Percentiles rank a stretch among this genome's conserved stretches.
Conservation (phyloP, 30 jellyfish, hydroid and myxozoan genomes). For the Aurelia sp. region DNA sequence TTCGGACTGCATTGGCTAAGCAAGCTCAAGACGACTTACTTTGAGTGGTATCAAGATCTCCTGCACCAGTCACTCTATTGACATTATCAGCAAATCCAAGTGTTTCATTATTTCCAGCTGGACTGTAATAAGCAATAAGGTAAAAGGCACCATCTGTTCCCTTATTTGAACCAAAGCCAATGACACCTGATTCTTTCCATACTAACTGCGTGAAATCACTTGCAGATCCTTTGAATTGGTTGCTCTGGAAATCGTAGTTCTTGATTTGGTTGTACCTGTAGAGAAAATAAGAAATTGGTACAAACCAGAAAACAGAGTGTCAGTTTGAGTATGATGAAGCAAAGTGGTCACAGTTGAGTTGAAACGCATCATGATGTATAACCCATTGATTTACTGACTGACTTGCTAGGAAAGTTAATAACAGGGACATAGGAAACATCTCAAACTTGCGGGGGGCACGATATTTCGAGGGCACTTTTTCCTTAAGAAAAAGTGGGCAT, state of each 20-base stretch:
- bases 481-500: no score
- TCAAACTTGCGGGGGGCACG: no score
- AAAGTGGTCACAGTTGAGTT: background rate
- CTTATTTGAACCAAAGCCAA: constrained; percentile 92
- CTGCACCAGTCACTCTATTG: constrained; percentile 98
- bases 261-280: constrained; percentile 97
- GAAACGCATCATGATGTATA: no score
- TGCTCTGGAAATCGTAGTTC: constrained; percentile 87
- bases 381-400: no score
- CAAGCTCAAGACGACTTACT: constrained; percentile 18
- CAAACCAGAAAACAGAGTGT: no score
- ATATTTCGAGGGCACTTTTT: no score
- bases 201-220: constrained; percentile 96
- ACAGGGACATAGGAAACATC: no score
- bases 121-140: constrained; percentile 88
- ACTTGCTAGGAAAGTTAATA: no score
- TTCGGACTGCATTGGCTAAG: background rate
- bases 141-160: constrained; percentile 82
- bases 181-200: constrained; percentile 95
- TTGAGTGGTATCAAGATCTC: constrained; percentile 81
- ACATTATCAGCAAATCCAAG: constrained; percentile 88
- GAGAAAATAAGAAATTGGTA: background rate
- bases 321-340: no score
- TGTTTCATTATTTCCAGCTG: constrained; percentile 95
- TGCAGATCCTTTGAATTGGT: constrained; percentile 95